These are phyloP conservation scores for Lomographa bimaculata DNA, from an alignment of 2,888 invertebrate genomes.

Conservation along the genomic window DNA sequence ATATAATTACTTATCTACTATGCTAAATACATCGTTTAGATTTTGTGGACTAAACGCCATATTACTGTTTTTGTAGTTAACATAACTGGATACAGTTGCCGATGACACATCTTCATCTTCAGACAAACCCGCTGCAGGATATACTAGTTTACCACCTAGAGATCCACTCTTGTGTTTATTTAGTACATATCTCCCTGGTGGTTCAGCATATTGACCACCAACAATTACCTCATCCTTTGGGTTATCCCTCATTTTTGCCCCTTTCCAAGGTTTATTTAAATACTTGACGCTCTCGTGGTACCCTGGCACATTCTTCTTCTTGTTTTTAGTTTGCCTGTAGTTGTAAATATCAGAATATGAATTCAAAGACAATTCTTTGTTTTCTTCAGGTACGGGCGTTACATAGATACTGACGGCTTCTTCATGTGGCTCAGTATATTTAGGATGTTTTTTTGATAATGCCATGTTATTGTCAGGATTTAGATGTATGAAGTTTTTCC, in stretches of 20 bases:
- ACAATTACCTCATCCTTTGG: conserved; percentile 52
- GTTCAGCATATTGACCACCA: conserved; percentile 73
- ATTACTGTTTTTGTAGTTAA: conserved; percentile 74
- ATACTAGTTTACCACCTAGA: too few species aligned
- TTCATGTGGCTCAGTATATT: conserved; percentile 37
- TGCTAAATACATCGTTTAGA: conserved; percentile 75
- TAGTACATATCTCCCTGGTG: conserved; percentile 63
- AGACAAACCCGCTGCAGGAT: too few species aligned
- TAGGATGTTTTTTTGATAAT: conserved; percentile 42
- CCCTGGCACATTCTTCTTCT: conserved; percentile 42
- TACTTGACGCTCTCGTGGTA: conserved; percentile 37
- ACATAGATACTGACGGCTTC: conserved; percentile 39
- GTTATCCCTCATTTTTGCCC: conserved; percentile 27
- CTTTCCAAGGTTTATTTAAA: conserved; percentile 46
- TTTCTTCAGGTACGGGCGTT: conserved; percentile 27
- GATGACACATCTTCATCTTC: conserved; percentile 46
- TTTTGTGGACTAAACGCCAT: conserved; percentile 78
- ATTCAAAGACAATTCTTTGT: conserved; percentile 40
- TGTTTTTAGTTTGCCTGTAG: conserved; percentile 38
- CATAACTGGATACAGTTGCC: conserved; percentile 62
- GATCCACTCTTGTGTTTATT: too few species aligned
- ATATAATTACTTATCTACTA: conserved; percentile 51
- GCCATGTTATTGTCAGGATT: conserved; percentile 44
- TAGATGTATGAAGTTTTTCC: conserved; percentile 38
- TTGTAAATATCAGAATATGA: conserved; percentile 43